Percentiles rank a stretch among this genome's conserved stretches.
Conservation (phyloP, 2,888 invertebrate species). For the Cryptocheilus praepositus region DNA sequence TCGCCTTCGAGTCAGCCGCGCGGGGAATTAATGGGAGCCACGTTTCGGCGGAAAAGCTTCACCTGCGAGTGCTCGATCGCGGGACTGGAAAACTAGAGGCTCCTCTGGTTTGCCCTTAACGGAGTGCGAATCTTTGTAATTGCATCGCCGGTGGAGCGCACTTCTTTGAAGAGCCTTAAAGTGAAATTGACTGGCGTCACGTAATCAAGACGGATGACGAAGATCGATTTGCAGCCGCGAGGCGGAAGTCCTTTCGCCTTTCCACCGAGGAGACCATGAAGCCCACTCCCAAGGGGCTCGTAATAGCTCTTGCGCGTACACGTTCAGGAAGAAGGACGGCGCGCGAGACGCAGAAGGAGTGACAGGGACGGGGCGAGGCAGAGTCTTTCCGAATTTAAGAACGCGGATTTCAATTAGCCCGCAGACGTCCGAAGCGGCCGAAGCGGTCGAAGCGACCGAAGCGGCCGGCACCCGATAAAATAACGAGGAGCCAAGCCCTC, state of each 20-base stretch:
- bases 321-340: slow-evolving; percentile 5
- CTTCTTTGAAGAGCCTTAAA: no score
- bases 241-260: not conserved
- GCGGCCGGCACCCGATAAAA: slow-evolving; percentile 62
- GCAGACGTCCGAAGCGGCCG: slow-evolving; percentile 50
- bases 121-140: no score
- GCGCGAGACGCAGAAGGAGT: slow-evolving; percentile 18
- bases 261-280: no score
- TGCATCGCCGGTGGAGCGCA: no score
- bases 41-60: no score
- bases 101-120: no score
- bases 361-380: slow-evolving; percentile 15
- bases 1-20: no score
- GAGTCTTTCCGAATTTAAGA: slow-evolving; percentile 58
- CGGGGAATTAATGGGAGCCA: no score
- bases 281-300: no score
- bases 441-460: slow-evolving; percentile 49
- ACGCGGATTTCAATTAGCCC: slow-evolving; percentile 67
- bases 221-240: slow-evolving; percentile 2
- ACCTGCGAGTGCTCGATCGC: no score
- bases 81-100: no score
- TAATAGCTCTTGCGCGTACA: no score
- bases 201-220: slow-evolving; percentile 1
- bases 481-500: slow-evolving; percentile 64
- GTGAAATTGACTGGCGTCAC: slow-evolving; percentile 5